A percentile compares a stretch with the other conserved stretches of the same genome.
Evolutionary conservation across 2,797 vertebrate genomes (phyloP).

Genomic region (Heliangelus exortis): DNA sequence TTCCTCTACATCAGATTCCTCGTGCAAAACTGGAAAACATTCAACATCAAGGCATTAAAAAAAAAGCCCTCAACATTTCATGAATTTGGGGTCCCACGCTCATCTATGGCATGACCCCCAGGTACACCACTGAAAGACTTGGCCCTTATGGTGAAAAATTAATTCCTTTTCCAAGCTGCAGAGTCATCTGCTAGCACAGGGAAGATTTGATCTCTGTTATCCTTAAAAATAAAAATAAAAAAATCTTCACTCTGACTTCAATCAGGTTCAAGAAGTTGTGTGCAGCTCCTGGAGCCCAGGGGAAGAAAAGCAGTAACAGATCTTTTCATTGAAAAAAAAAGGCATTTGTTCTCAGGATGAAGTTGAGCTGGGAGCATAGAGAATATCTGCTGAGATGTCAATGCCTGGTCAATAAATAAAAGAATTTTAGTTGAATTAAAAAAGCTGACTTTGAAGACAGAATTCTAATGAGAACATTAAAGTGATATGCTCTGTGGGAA

Average conservation of each 20-base stretch:
- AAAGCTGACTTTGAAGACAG: not conserved
- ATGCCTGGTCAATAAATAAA: not conserved
- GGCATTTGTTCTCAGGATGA: not conserved
- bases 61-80: not conserved
- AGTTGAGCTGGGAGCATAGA: not conserved
- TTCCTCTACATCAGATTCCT: not conserved
- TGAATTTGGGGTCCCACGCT: not conserved
- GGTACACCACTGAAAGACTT: not conserved
- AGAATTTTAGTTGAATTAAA: not conserved
- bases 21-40: not conserved
- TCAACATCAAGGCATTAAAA: not conserved
- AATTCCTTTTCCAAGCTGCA: not conserved
- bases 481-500: accelerated
- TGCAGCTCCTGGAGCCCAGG: not conserved
- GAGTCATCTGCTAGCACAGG: not conserved
- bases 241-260: not conserved
- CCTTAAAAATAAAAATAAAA: not conserved
- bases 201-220: not conserved
- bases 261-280: not conserved
- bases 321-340: constrained; percentile 13
- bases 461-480: not conserved
- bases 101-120: not conserved
- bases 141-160: not conserved
- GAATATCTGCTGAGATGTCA: not conserved
- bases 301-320: not conserved